These are phyloP conservation scores for Mechanitis mazaeus DNA, from an alignment of 2,888 invertebrate genomes.

Conservation along the genomic window DNA sequence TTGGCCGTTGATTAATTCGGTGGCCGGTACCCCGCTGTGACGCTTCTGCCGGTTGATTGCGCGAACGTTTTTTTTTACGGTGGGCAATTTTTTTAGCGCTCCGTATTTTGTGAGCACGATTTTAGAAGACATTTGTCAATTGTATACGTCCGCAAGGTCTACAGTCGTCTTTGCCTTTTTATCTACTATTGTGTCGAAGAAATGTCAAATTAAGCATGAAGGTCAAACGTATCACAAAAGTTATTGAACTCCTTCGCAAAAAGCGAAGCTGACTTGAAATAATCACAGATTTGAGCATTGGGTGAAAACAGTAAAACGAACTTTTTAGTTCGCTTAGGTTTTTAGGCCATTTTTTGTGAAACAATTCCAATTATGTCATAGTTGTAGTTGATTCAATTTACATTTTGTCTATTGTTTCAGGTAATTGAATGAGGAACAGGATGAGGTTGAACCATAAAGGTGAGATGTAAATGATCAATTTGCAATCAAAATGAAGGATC, in stretches of 20 bases:
- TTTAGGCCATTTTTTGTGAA: neutral
- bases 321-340: no score
- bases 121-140: slow-evolving; percentile 30
- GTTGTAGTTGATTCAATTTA: neutral
- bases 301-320: slow-evolving; percentile 1
- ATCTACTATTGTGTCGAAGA: slow-evolving; percentile 14
- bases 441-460: slow-evolving; percentile 22
- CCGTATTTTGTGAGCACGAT: slow-evolving; percentile 28
- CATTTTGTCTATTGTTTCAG: slow-evolving; percentile 14
- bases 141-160: slow-evolving; percentile 20
- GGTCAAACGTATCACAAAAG: slow-evolving; percentile 17
- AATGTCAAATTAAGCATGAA: slow-evolving; percentile 20
- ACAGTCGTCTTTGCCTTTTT: slow-evolving; percentile 14
- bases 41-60: slow-evolving; percentile 63
- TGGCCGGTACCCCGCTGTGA: slow-evolving; percentile 61
- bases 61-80: slow-evolving; percentile 41
- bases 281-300: neutral
- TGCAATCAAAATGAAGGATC: slow-evolving; percentile 53
- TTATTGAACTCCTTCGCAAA: slow-evolving; percentile 19
- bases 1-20: slow-evolving; percentile 68
- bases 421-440: slow-evolving; percentile 23
- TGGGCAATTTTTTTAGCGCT: slow-evolving; percentile 34
- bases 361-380: neutral
- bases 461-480: slow-evolving; percentile 51
- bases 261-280: neutral